Conservation (phyloP, 2,113 vertebrate species). For the Crotalus helleri region DNA sequence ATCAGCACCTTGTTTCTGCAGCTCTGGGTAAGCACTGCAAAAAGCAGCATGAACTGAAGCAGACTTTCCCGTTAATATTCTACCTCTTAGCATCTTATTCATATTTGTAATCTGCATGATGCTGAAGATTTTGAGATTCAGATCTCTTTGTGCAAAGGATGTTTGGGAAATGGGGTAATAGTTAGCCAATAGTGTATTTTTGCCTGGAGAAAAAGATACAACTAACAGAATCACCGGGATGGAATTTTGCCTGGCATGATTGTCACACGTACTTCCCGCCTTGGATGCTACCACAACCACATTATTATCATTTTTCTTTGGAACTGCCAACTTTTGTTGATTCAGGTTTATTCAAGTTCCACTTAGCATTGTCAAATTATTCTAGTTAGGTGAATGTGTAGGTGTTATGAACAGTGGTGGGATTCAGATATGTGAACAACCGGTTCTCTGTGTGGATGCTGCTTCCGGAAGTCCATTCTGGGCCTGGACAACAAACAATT, state of each 20-base stretch:
- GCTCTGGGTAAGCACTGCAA: slow-evolving; percentile 65
- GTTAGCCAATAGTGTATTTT: neutral
- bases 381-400: neutral
- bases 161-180: neutral
- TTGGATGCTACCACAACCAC: neutral
- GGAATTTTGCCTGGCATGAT: neutral
- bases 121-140: neutral
- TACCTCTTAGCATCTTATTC: neutral
- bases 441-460: too few relatives aligned
- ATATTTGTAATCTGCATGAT: neutral
- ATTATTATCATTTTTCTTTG: neutral
- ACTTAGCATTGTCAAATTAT: too few relatives aligned
- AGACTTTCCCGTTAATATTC: neutral
- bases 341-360: neutral
- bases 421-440: too few relatives aligned
- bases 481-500: too few relatives aligned
- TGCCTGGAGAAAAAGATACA: neutral
- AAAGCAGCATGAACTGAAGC: neutral
- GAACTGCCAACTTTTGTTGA: neutral
- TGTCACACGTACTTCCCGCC: too few relatives aligned
- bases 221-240: neutral
- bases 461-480: too few relatives aligned
- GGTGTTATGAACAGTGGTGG: neutral
- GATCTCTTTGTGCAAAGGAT: neutral
- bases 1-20: slow-evolving; percentile 58